Evolutionary conservation across 2,113 vertebrate genomes (phyloP).

Genomic region (Hirundichthys speculiger): DNA sequence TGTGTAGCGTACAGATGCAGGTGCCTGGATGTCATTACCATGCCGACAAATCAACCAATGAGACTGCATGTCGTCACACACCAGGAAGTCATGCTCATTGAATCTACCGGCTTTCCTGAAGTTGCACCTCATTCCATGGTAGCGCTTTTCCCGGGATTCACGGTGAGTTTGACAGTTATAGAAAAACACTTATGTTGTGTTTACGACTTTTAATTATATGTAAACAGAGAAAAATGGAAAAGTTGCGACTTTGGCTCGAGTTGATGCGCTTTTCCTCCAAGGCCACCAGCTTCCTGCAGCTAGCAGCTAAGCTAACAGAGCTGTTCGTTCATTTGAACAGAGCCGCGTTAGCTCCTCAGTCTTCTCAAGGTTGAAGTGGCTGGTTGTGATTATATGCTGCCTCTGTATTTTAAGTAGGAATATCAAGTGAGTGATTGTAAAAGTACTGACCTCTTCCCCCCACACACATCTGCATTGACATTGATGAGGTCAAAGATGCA

Average conservation of each 20-base stretch:
- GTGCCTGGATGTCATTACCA: conserved; percentile 6
- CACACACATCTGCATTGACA: conserved; percentile 27
- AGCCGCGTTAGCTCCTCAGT: conserved; percentile 27
- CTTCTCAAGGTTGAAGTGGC: conserved; percentile 50
- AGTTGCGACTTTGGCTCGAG: background rate
- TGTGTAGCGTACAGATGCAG: no score
- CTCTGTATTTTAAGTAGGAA: background rate
- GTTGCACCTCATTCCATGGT: conserved; percentile 54
- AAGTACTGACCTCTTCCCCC: background rate
- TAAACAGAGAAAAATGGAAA: accelerated
- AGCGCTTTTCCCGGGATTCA: conserved; percentile 30
- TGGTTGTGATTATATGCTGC: background rate
- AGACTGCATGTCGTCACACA: conserved; percentile 20
- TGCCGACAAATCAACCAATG: conserved; percentile 26
- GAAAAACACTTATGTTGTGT: accelerated
- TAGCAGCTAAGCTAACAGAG: conserved; percentile 63
- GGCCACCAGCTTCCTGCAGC: conserved; percentile 34
- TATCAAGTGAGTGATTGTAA: background rate
- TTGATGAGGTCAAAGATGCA: conserved; percentile 42
- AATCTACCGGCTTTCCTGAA: conserved; percentile 62
- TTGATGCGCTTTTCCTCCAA: background rate
- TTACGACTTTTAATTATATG: background rate
- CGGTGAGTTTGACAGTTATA: conserved; percentile 45
- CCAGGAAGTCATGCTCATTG: conserved; percentile 58
- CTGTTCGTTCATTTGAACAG: conserved; percentile 18